Base-by-base conservation (phyloP, 2,113 vertebrate genomes). In the Canis aureus region DNA sequence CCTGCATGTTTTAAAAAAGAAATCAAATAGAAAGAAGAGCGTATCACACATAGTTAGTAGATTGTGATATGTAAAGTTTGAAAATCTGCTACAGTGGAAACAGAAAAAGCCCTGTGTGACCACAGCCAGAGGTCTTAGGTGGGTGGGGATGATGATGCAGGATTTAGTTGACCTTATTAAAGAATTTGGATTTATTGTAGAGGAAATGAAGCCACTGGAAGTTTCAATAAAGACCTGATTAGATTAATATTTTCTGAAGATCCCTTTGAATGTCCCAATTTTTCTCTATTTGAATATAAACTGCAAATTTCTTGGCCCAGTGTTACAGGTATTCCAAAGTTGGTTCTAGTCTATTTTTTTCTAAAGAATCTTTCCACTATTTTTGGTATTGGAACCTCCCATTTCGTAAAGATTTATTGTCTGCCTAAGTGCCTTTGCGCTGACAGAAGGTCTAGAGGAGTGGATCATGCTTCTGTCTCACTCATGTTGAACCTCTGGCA, bases 111-210 rank as follows among this genome's bases (percentile, higher is more conserved):
- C 59, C 35, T 19, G 32, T 23, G 12, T 78, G 76, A 59, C 5
- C 49, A 60, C 71, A 60, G 32, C 9, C 32, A 32, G 38, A 64
- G 74, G 88, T 80, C 43, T 73, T 43, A 27, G 22, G 8, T 73
- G 38, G 15, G 49, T 82, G 51, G 74, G 9, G 25, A 15, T 62
- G 51, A 51, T 80, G 20, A n/a, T 5, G 6, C 5, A 93, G 43
- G 74, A 55, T 76, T 89, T 64, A 59, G 5, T 82, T 88, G 90
- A 69, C 29, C 17, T 92, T 96, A 23, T 73, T 79, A 64, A 89
- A 86, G 62, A 92, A 32, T 83, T 93, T 79, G 51, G 8, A 60
- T 89, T 97, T 95, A 76, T 89, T 25, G 89, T 66, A 80, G 64
- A 85, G 43, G 67, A 57, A 82, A 53, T 76, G 43, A 95, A 82